Evolutionary conservation across 2,888 invertebrate genomes (phyloP).

Genomic region (Lasius platythorax): DNA sequence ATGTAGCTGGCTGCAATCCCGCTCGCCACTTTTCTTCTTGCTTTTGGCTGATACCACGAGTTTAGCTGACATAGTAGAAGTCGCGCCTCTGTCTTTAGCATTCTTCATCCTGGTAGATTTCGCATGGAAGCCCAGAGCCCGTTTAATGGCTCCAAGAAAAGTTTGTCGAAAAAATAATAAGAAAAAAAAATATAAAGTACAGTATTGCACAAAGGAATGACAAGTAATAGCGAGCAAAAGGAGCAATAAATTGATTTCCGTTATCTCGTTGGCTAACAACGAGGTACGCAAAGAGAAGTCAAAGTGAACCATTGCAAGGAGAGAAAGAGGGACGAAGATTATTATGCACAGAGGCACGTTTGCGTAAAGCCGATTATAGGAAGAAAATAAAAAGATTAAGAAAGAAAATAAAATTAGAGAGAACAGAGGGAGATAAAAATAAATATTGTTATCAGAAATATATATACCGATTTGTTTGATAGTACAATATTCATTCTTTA

Average conservation of each 20-base stretch:
- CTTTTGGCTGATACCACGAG: constrained; percentile 23
- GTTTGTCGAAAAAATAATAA: background rate
- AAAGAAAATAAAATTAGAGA: constrained; percentile 37
- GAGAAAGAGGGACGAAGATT: constrained; percentile 10
- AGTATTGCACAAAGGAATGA: constrained; percentile 1
- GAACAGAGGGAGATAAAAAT: background rate
- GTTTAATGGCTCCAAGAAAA: background rate
- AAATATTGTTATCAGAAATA: constrained; percentile 29
- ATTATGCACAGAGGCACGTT: constrained; percentile 8
- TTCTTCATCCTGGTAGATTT: background rate
- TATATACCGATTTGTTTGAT: constrained; percentile 5
- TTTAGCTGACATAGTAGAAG: background rate
- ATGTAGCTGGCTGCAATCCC: background rate
- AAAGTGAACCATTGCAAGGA: constrained; percentile 31
- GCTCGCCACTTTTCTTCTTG: constrained; percentile 7
- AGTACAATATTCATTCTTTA: background rate
- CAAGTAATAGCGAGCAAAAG: constrained; percentile 24
- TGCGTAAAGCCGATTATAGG: constrained; percentile 15
- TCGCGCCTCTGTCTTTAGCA: background rate
- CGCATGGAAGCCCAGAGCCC: background rate
- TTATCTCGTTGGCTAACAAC: constrained; percentile 44
- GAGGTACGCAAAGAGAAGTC: constrained; percentile 16
- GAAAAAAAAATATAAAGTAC: background rate
- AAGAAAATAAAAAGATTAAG: constrained; percentile 4
- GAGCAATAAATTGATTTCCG: constrained; percentile 46